Evolutionary conservation across 2,797 vertebrate species (phyloP), one percentile per base, ranked within the genome.

Genomic region (Spinibarbus caldwelli): DNA sequence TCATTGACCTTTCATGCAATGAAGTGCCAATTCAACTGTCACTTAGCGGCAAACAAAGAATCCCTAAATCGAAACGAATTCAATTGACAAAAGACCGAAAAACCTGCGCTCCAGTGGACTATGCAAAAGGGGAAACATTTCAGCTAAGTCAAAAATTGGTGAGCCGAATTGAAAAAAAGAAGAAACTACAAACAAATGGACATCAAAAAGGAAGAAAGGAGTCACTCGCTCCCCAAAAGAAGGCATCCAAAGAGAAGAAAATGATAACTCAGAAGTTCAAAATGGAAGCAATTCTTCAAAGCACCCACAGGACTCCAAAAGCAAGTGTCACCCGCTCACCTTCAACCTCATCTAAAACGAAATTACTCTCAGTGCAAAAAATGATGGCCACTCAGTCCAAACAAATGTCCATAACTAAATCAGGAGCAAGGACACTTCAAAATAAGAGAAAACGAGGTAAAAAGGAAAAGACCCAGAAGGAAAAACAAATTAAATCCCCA

Each of bases 41-140:
- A 34, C 67, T 67, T n/a, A 84, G 31, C 1, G 5, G 23, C 19
- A 41, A 67, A 59, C 87, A 38, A 82, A 90, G 85, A 67, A 82
- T 52, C 11, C 57, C 76, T 3, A 91, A 91, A 86, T 31, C 34
- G 21, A 34, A 90, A 70, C 59, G 5, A 59, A 70, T 45, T 85
- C 89, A 78, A 15, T 21, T 45, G 49, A 62, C 21, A 12, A 43
- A 64, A 31, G 9, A 41, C 19, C 47, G 49, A 70, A 82, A 19
- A 7, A 78, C 26, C 17, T 94, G 91, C 76, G 23, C 19, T 75
- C 82, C 84, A 34, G 85, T 67, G 84, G 77, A 86, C 3, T 79
- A 83, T 82, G 64, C 81, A 7, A 91, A 85, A 87, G 90, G 87
- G 86, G 90, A 92, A 70, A 86, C 78, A 8, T 90, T 90, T 80